These are phyloP conservation scores for Lophius americanus DNA, from an alignment of 2,797 vertebrate species.

Conservation along the genomic window DNA sequence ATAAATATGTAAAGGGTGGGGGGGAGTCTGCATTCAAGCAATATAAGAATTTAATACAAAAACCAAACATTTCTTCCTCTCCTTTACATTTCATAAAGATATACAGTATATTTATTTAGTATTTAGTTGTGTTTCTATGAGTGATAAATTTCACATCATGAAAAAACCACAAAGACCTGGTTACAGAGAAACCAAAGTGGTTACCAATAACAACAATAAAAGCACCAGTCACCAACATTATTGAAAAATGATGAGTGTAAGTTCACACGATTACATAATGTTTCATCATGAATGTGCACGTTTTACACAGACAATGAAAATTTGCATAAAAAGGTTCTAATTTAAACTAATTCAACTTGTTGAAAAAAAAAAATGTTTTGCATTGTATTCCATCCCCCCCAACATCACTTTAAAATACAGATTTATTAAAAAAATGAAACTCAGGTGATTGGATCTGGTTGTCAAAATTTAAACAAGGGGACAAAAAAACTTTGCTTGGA, in stretches of 20 bases:
- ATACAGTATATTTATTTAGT: slow-evolving; percentile 81
- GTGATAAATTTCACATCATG: slow-evolving; percentile 75
- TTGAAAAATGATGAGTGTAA: slow-evolving; percentile 59
- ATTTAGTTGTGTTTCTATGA: slow-evolving; percentile 70
- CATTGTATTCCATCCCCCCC: slow-evolving; percentile 20
- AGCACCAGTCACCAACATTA: slow-evolving; percentile 60
- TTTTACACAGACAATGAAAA: slow-evolving; percentile 43
- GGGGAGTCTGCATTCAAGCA: slow-evolving; percentile 52
- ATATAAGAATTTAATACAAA: slow-evolving; percentile 87
- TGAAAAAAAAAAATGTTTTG: slow-evolving; percentile 28
- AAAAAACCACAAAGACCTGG: slow-evolving; percentile 63
- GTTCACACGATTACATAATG: slow-evolving; percentile 59
- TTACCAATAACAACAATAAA: slow-evolving; percentile 61
- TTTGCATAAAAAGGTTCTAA: slow-evolving; percentile 29
- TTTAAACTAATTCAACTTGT: slow-evolving; percentile 45
- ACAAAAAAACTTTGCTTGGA: slow-evolving; percentile 2
- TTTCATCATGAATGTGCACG: slow-evolving; percentile 38
- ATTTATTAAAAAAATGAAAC: slow-evolving; percentile 33
- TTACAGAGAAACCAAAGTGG: slow-evolving; percentile 59
- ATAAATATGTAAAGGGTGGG: neutral
- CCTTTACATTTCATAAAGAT: slow-evolving; percentile 80
- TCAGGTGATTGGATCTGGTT: slow-evolving; percentile 20
- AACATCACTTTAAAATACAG: slow-evolving; percentile 35
- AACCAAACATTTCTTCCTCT: slow-evolving; percentile 73
- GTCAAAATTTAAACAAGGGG: slow-evolving; percentile 27